Conservation (phyloP, 64 coral and sea anemone genomes). For the Pachyseris speciosa region DNA sequence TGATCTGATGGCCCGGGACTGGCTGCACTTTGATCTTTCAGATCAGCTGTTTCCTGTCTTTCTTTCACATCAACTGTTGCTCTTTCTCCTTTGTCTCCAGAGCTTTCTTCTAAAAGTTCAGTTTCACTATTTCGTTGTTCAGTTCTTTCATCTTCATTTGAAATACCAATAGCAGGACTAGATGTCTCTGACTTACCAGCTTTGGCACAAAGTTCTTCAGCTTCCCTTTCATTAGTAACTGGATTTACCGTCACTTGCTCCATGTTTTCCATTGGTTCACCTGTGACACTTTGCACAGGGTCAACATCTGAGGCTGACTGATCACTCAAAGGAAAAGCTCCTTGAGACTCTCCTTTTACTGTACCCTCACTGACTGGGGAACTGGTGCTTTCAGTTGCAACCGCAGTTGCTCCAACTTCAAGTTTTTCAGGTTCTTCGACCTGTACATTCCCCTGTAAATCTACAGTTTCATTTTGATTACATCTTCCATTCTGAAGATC, state of each 20-base stretch:
- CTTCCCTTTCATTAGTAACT: not conserved
- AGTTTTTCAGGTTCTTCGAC: not conserved
- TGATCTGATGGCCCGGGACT: not conserved
- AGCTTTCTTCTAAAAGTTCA: not conserved
- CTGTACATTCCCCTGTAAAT: not conserved
- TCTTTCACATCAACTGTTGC: not conserved
- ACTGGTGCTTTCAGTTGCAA: not conserved
- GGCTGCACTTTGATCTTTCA: not conserved
- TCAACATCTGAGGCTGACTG: not conserved
- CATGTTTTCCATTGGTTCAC: not conserved
- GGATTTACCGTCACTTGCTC: not conserved
- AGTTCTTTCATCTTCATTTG: not conserved
- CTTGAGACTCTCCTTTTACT: not conserved
- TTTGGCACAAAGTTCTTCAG: not conserved
- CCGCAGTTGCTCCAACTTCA: not conserved
- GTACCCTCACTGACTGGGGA: not conserved
- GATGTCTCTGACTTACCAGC: not conserved
- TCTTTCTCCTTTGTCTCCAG: not conserved
- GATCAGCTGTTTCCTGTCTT: not conserved
- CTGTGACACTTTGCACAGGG: not conserved
- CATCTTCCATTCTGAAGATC: not conserved
- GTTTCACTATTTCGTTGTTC: not conserved
- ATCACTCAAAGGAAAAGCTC: not conserved
- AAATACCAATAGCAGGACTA: not conserved
- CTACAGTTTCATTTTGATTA: constrained; percentile 3